Percentiles rank a stretch among this genome's conserved stretches.
Evolutionary conservation across 2,797 vertebrate species (phyloP).

Genomic region (Choloepus didactylus): DNA sequence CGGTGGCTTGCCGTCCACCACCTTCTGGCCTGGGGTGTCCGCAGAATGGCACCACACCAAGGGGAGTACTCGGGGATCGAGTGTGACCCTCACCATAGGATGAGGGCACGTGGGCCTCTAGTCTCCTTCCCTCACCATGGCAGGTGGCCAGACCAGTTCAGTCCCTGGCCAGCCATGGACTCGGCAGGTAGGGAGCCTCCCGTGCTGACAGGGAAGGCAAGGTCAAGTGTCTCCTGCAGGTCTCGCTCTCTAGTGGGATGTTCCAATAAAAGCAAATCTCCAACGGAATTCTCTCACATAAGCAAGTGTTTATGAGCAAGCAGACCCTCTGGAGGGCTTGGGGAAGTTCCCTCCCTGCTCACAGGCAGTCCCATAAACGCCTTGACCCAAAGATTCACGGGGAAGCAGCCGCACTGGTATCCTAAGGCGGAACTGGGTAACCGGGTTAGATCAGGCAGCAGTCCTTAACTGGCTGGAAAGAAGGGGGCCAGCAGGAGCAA

Average conservation of each 20-base stretch:
- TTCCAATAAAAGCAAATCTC: constrained; percentile 28
- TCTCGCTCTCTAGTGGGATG: neutral
- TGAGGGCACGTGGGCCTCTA: neutral
- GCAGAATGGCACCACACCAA: neutral
- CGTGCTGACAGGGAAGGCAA: neutral
- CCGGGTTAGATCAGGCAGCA: neutral
- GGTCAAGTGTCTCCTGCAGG: neutral
- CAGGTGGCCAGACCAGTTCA: neutral
- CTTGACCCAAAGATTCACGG: neutral
- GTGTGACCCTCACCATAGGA: neutral
- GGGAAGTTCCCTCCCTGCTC: neutral
- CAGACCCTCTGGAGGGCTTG: neutral
- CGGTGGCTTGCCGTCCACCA: neutral
- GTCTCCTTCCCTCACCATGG: neutral
- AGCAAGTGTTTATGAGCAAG: neutral
- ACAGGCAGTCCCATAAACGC: neutral
- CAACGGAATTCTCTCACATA: neutral
- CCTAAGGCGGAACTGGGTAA: neutral
- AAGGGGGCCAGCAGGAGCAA: neutral
- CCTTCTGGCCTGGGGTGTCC: neutral
- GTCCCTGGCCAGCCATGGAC: neutral
- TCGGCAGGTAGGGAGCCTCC: neutral
- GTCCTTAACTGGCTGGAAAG: neutral
- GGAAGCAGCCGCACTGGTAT: neutral
- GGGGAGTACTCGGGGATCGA: neutral